phyloP scores from a whole-genome alignment of 2,797 vertebrate genomes.

The Chaetodon trifasciatus region DNA sequence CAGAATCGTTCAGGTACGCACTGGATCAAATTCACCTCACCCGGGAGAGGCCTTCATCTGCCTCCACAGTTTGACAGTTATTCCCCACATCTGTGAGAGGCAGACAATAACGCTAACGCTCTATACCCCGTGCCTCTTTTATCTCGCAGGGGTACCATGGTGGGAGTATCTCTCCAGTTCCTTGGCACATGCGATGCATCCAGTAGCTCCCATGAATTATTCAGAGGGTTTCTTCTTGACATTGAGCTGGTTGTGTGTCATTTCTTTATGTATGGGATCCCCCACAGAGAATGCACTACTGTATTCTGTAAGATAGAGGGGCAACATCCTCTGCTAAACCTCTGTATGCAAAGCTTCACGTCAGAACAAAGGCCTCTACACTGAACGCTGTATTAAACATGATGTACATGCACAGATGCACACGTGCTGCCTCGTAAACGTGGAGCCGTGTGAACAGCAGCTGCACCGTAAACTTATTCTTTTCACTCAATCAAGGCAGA shows the following conservation, averaged over 20 bases:
- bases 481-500: constrained; percentile 50
- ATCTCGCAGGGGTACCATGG: constrained; percentile 57
- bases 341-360: constrained; percentile 10
- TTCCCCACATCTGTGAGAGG: constrained; percentile 57
- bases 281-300: constrained; percentile 27
- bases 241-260: constrained; percentile 55
- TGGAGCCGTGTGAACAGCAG: neutral
- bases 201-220: constrained; percentile 68
- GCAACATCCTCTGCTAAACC: constrained; percentile 7
- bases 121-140: constrained; percentile 49
- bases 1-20: constrained; percentile 45
- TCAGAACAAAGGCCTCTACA: constrained; percentile 24
- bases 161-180: constrained; percentile 42
- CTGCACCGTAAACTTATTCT: constrained; percentile 42
- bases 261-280: constrained; percentile 48
- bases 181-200: constrained; percentile 48
- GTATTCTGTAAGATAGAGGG: constrained; percentile 18
- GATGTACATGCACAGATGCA: neutral
- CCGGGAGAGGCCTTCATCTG: constrained; percentile 57
- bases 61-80: constrained; percentile 65
- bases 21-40: constrained; percentile 46
- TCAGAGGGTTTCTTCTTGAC: constrained; percentile 63
- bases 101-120: constrained; percentile 55
- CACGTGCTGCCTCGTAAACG: constrained; percentile 26
- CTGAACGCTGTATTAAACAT: neutral